Conservation (phyloP, 1,140 invertebrate genomes). For the Calliphora vicina region DNA sequence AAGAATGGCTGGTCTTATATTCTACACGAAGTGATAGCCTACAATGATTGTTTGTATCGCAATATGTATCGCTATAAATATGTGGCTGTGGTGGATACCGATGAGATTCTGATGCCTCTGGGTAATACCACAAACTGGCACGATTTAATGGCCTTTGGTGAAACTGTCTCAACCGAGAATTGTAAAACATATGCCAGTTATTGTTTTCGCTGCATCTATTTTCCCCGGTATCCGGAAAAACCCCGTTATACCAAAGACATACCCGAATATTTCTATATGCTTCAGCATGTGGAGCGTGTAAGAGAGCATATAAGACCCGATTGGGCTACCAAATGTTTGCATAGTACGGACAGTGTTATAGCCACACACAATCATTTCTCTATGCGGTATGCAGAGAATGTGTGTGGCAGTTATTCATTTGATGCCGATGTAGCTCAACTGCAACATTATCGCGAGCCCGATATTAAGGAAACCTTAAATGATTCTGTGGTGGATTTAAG, state of each 20-base stretch:
- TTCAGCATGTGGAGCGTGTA: slow-evolving; percentile 88
- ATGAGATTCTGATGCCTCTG: slow-evolving; percentile 88
- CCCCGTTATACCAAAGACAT: slow-evolving; percentile 79
- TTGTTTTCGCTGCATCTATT: slow-evolving; percentile 92
- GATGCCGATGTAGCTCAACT: slow-evolving; percentile 81
- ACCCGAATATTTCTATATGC: slow-evolving; percentile 87
- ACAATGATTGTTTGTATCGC: slow-evolving; percentile 94
- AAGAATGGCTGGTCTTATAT: slow-evolving; percentile 83
- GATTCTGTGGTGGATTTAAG: background rate
- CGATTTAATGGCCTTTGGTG: slow-evolving; percentile 71
- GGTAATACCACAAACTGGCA: slow-evolving; percentile 65
- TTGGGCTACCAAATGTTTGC: slow-evolving; percentile 90
- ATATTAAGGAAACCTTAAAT: background rate
- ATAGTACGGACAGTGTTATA: slow-evolving; percentile 83
- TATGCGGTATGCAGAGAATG: slow-evolving; percentile 75
- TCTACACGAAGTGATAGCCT: slow-evolving; percentile 91
- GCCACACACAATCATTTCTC: slow-evolving; percentile 92
- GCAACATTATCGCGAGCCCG: slow-evolving; percentile 80
- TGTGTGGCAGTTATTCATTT: slow-evolving; percentile 81
- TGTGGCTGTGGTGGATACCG: slow-evolving; percentile 86
- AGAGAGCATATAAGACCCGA: slow-evolving; percentile 86
- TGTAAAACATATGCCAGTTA: slow-evolving; percentile 74
- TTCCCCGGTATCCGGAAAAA: slow-evolving; percentile 83
- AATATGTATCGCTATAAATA: slow-evolving; percentile 90
- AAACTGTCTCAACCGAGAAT: background rate